Evolutionary conservation across 2,888 invertebrate species (phyloP), one percentile per base, ranked within the genome.

Genomic region (Tetheella fluctuosa): DNA sequence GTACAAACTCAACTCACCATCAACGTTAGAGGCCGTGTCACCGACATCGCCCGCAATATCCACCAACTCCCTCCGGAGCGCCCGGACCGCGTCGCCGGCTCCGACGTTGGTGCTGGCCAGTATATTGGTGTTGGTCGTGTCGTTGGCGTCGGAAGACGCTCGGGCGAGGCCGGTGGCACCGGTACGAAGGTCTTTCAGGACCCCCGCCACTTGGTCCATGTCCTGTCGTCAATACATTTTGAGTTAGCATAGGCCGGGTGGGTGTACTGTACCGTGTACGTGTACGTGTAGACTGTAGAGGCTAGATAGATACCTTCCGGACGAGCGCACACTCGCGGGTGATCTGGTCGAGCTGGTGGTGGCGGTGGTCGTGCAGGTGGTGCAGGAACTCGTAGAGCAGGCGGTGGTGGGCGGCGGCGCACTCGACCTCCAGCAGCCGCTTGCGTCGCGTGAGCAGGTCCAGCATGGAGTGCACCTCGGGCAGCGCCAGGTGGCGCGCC

Each of bases 351-450:
- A 97, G 88, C 83, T 96, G 96, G 57, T 85, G 85, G 57, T 82
- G 73, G 74, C 97, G 96, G 71, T 96, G 95, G 58, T 95, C 94
- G 59, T 96, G 89, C 66, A 98, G 93, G 80, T 97, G 96, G 62
- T 95, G 94, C 23, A 98, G 90, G 86, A 98, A 98, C 83, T 98
- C 97, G 80, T 96, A 95, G 52, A 98, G 88, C n/a, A 98, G 90
- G 65, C 96, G 94, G 78, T 97, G 96, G 84, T 98, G 97, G 0
- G 96, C 96, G 2, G 95, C 96, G 72, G 95, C 96, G 54, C 95
- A 96, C 87, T 97, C 97, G 0, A 97, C 96, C 84, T 97, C 97
- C 23, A 98, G 89, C 56, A 97, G 91, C 58, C 96, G 95, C 85
- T 97, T 97, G 62, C 97, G 94, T 64, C 97, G 95, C 6, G 96